Evolutionary conservation across 35 echinoderm and acorn worm genomes (phyloP).

Genomic region (Ophioderma brevispina): DNA sequence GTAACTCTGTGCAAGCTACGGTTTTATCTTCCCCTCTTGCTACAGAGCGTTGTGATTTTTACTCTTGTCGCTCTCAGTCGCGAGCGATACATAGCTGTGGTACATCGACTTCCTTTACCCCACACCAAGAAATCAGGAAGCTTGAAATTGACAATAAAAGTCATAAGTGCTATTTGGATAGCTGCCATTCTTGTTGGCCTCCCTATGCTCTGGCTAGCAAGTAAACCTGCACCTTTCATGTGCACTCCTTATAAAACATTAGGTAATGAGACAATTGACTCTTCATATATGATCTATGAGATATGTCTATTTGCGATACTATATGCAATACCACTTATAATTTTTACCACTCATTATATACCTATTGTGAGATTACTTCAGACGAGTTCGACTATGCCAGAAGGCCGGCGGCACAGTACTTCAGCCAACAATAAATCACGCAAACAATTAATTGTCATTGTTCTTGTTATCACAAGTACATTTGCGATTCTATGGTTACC

Average conservation of each 20-base stretch:
- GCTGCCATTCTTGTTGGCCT: not conserved
- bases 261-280: not conserved
- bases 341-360: not conserved
- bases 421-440: not conserved
- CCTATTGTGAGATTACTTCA: not conserved
- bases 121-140: not conserved
- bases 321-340: not conserved
- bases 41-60: not conserved
- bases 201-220: not conserved
- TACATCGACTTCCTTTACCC: not conserved
- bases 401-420: not conserved
- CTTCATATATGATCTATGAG: not conserved
- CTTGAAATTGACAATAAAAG: not conserved
- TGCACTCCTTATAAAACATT: not conserved
- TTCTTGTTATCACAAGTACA: not conserved
- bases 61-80: not conserved
- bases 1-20: not conserved
- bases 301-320: not conserved
- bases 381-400: not conserved
- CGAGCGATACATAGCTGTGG: not conserved
- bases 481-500: not conserved
- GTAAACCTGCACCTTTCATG: not conserved
- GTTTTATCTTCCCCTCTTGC: not conserved
- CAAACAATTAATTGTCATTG: not conserved
- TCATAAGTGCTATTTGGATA: not conserved